These are phyloP conservation scores for Pantherophis vulpinus DNA, from an alignment of 2,797 vertebrate species.

Conservation along the genomic window DNA sequence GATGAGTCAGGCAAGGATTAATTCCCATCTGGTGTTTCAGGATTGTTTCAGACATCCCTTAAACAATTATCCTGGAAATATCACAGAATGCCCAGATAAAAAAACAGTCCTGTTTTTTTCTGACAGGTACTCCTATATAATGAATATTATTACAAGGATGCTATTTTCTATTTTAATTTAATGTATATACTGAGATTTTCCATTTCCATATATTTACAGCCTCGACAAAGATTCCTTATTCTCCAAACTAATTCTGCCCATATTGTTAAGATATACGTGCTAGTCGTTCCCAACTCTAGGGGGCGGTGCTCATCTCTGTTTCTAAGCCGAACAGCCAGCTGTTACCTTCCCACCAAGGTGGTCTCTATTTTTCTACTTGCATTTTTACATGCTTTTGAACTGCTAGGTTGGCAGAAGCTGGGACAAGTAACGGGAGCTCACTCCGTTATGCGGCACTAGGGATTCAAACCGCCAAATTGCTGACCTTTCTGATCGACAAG, in stretches of 20 bases:
- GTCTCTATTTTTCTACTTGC: too few species aligned
- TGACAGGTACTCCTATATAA: not conserved
- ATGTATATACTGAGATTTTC: not conserved
- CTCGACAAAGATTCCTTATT: not conserved
- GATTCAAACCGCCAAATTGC: too few species aligned
- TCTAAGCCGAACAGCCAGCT: too few species aligned
- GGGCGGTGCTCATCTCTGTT: too few species aligned
- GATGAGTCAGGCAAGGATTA: not conserved
- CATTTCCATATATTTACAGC: not conserved
- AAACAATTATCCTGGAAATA: not conserved
- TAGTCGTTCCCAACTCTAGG: too few species aligned
- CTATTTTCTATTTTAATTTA: not conserved
- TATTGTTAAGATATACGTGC: too few species aligned
- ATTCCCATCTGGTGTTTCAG: not conserved
- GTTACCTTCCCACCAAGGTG: too few species aligned
- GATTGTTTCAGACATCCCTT: not conserved
- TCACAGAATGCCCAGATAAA: not conserved
- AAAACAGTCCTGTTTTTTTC: not conserved
- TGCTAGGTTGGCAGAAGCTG: too few species aligned
- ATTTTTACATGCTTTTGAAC: too few species aligned
- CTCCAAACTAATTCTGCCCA: not conserved
- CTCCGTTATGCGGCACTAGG: too few species aligned
- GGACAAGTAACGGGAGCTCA: too few species aligned
- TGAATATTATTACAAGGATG: not conserved
- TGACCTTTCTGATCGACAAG: too few species aligned